A percentile compares a stretch with the other conserved stretches of the same genome.
Conservation (phyloP, 2,888 invertebrate species). For the Hypsopygia costalis region DNA sequence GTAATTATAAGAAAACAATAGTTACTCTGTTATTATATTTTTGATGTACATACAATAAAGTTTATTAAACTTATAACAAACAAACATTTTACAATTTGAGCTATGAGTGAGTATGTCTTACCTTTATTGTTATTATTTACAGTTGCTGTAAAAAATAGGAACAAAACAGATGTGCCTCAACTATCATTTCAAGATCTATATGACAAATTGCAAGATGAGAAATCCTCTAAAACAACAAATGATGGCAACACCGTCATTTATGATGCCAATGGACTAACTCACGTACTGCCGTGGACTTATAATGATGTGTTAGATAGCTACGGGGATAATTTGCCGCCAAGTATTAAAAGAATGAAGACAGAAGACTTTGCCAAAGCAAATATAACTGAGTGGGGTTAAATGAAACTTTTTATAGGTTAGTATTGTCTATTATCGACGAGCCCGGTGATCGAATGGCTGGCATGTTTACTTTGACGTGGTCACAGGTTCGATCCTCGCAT, state of each 20-base stretch:
- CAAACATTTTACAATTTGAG: too few relatives aligned
- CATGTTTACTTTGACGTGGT: too few relatives aligned
- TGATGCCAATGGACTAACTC: constrained; percentile 54
- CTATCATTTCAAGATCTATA: constrained; percentile 58
- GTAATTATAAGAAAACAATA: too few relatives aligned
- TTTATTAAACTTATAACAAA: too few relatives aligned
- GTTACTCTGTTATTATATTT: too few relatives aligned
- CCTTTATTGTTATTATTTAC: too few relatives aligned
- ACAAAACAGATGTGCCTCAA: constrained; percentile 22
- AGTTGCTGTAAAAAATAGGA: constrained; percentile 42
- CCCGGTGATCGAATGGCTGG: too few relatives aligned
- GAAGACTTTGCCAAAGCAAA: constrained; percentile 71
- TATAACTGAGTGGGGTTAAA: constrained; percentile 80
- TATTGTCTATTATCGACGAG: too few relatives aligned
- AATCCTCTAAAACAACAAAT: constrained; percentile 16
- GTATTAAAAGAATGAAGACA: constrained; percentile 76
- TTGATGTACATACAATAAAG: too few relatives aligned
- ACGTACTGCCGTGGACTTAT: constrained; percentile 78
- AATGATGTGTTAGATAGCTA: constrained; percentile 67
- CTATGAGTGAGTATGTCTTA: too few relatives aligned
- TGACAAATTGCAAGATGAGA: constrained; percentile 46
- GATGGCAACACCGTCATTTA: constrained; percentile 40
- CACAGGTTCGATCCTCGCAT: too few relatives aligned
- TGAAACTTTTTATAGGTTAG: not conserved
- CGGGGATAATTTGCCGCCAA: constrained; percentile 78